A percentile compares a stretch with the other conserved stretches of the same genome.
Conservation (phyloP, 2,797 vertebrate genomes). For the Hemitrygon akajei region DNA sequence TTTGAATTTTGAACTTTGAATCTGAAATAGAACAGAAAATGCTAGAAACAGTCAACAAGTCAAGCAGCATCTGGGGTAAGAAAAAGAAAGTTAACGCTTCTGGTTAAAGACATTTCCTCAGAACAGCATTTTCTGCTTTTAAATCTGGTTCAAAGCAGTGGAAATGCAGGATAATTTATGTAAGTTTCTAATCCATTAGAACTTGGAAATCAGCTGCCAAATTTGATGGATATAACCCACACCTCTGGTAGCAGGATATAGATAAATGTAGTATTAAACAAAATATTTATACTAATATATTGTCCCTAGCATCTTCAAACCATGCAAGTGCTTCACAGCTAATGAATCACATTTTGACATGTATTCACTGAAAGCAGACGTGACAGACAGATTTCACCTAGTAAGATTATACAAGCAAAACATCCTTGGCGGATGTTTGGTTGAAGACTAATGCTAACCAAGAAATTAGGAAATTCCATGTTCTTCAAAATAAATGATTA, state of each 20-base stretch:
- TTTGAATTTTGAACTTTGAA: too few species aligned
- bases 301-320: neutral
- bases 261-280: neutral
- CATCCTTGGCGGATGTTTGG: neutral
- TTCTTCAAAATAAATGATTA: neutral
- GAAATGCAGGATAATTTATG: neutral
- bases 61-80: too few species aligned
- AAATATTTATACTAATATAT: neutral
- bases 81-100: too few species aligned
- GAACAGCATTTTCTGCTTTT: neutral
- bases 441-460: neutral
- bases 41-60: too few species aligned
- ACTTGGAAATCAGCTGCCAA: neutral
- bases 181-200: neutral
- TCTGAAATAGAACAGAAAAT: too few species aligned
- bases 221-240: neutral
- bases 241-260: neutral
- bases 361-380: neutral
- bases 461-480: neutral
- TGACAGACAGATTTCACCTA: neutral
- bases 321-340: neutral
- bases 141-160: neutral
- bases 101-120: too few species aligned
- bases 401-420: neutral
- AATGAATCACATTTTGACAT: neutral